A percentile compares a stretch with the other conserved stretches of the same genome.
Conservation (phyloP, 2,888 invertebrate genomes). For the Scaptomyza caliginosa region DNA sequence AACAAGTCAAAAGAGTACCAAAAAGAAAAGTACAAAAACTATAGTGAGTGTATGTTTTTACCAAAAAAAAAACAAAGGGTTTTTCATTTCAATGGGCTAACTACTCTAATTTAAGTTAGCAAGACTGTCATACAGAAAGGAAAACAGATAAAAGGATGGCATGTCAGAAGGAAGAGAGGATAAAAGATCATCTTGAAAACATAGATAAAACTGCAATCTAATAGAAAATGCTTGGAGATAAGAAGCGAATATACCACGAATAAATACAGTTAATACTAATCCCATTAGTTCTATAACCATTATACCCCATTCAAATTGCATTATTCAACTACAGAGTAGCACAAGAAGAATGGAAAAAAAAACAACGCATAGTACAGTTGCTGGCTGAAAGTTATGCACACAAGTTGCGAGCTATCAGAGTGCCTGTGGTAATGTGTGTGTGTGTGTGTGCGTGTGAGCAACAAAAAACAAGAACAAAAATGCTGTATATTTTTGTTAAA, state of each 20-base stretch:
- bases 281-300: not conserved
- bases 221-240: not conserved
- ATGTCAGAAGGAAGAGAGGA: not conserved
- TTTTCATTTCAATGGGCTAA: slow-evolving; percentile 27
- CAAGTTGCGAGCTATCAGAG: slow-evolving; percentile 19
- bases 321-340: not conserved
- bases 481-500: slow-evolving; percentile 45
- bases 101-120: slow-evolving; percentile 67
- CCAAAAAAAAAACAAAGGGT: slow-evolving; percentile 35
- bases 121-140: slow-evolving; percentile 53
- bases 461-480: slow-evolving; percentile 11
- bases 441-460: not conserved
- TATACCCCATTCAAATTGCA: not conserved
- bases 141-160: not conserved
- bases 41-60: slow-evolving; percentile 26
- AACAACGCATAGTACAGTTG: slow-evolving; percentile 35
- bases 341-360: slow-evolving; percentile 19
- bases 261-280: not conserved
- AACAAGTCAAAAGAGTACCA: slow-evolving; percentile 45
- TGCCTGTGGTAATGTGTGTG: slow-evolving; percentile 28
- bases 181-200: slow-evolving; percentile 15
- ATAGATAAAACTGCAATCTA: slow-evolving; percentile 50
- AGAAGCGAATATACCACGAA: not conserved
- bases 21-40: slow-evolving; percentile 31
- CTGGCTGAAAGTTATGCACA: slow-evolving; percentile 47